Conservation (phyloP, 2,888 invertebrate genomes). For the Taphrorychus bicolor region DNA sequence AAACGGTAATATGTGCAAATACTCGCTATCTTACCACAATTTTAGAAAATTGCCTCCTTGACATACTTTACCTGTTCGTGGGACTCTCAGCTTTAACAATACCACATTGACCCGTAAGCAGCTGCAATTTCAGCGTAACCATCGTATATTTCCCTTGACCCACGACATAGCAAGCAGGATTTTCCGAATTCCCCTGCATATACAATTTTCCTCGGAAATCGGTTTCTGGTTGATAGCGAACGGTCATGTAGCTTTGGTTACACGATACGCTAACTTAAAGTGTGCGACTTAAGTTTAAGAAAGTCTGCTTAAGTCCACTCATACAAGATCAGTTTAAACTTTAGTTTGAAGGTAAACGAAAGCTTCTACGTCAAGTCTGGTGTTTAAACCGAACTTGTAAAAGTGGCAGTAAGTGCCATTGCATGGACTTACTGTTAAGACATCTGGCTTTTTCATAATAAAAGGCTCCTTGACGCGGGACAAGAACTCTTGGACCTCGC, state of each 20-base stretch:
- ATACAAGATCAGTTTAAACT: too few relatives aligned
- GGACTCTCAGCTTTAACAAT: constrained; percentile 65
- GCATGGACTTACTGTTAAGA: constrained; percentile 72
- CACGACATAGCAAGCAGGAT: constrained; percentile 67
- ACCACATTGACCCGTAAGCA: constrained; percentile 65
- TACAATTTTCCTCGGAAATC: constrained; percentile 78
- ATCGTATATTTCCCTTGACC: constrained; percentile 61
- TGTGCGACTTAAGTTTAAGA: not conserved
- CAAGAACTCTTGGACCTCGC: constrained; percentile 76
- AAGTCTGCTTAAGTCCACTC: too few relatives aligned
- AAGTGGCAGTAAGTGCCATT: too few relatives aligned
- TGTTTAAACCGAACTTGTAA: too few relatives aligned
- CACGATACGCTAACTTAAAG: constrained; percentile 79
- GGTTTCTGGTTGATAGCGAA: constrained; percentile 70
- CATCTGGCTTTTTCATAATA: constrained; percentile 85
- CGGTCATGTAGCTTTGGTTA: constrained; percentile 71
- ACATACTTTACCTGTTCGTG: constrained; percentile 61
- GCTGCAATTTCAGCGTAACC: constrained; percentile 67
- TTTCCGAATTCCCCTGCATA: constrained; percentile 78
- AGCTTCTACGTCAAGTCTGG: too few relatives aligned
- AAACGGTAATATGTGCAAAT: too few relatives aligned
- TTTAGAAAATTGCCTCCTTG: constrained; percentile 9
- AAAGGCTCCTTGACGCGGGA: constrained; percentile 65
- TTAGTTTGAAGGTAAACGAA: not conserved
- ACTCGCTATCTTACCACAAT: not conserved